Conservation (phyloP, 1,140 invertebrate genomes). For the Diorhabda sublineata region DNA sequence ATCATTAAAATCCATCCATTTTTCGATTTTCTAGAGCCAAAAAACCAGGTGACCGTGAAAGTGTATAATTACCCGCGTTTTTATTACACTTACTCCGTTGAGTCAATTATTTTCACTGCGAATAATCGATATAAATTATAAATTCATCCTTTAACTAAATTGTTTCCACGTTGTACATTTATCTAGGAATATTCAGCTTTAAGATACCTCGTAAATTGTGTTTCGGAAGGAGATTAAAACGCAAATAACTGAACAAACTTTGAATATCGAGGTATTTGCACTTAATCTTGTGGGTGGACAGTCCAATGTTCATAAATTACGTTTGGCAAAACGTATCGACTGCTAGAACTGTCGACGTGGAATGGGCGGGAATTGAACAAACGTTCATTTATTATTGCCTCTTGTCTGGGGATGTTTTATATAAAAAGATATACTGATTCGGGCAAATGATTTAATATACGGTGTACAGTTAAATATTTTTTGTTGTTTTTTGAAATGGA, state of each 20-base stretch:
- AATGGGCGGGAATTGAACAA: conserved; percentile 29
- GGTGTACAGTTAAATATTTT: too few species aligned
- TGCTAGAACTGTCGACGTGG: conserved; percentile 26
- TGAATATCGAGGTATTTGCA: conserved; percentile 28
- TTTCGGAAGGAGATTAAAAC: conserved; percentile 18
- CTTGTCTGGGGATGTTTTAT: neutral
- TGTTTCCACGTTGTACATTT: too few species aligned
- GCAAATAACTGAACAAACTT: conserved; percentile 24
- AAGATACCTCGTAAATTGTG: neutral
- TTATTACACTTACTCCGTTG: too few species aligned
- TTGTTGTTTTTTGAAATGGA: too few species aligned
- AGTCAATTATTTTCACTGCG: too few species aligned
- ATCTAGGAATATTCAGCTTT: neutral
- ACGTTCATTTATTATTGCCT: conserved; percentile 21
- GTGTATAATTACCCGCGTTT: too few species aligned
- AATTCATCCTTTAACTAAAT: too few species aligned
- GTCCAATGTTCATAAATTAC: conserved; percentile 36
- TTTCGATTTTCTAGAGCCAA: too few species aligned
- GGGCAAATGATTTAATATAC: too few species aligned
- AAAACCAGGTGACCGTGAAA: too few species aligned
- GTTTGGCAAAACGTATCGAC: conserved; percentile 37
- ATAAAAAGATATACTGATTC: neutral
- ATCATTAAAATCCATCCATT: too few species aligned
- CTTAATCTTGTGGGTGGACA: conserved; percentile 36
- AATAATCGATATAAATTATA: too few species aligned